Evolutionary conservation across 2,113 vertebrate species (phyloP).

Genomic region (Gallinago jamesoni): DNA sequence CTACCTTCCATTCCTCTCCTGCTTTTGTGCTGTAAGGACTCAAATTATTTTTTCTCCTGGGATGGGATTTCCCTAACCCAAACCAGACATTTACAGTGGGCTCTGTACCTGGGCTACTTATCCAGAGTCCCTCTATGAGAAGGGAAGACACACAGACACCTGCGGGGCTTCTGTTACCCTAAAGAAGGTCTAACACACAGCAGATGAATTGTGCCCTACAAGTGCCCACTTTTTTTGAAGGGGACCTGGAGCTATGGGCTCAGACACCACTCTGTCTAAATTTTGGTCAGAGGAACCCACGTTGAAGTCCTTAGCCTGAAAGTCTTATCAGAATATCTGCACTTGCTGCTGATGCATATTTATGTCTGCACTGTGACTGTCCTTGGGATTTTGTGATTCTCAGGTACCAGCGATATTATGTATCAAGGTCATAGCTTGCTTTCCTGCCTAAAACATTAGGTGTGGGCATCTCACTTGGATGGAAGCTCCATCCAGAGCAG

Average conservation of each 20-base stretch:
- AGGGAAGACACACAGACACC: background rate
- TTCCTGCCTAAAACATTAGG: background rate
- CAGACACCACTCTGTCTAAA: background rate
- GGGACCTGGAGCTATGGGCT: background rate
- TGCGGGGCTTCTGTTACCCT: background rate
- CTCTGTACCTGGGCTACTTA: background rate
- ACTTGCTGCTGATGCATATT: background rate
- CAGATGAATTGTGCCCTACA: background rate
- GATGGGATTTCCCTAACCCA: background rate
- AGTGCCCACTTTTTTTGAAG: background rate
- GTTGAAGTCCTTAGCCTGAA: background rate
- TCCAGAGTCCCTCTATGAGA: background rate
- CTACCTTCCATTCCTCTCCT: background rate
- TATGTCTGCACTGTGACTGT: background rate
- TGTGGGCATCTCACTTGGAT: fast-evolving
- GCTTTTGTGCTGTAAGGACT: background rate
- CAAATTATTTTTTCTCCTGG: background rate
- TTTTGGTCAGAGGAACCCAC: background rate
- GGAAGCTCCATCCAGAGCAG: background rate
- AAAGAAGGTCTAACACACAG: background rate
- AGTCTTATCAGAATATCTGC: background rate
- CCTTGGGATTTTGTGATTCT: slow-evolving; percentile 3
- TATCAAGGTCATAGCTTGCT: background rate
- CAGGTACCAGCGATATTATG: background rate
- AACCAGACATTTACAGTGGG: background rate